These are phyloP conservation scores for Solenopsis invicta DNA, from an alignment of 1,140 invertebrate genomes.

Conservation along the genomic window DNA sequence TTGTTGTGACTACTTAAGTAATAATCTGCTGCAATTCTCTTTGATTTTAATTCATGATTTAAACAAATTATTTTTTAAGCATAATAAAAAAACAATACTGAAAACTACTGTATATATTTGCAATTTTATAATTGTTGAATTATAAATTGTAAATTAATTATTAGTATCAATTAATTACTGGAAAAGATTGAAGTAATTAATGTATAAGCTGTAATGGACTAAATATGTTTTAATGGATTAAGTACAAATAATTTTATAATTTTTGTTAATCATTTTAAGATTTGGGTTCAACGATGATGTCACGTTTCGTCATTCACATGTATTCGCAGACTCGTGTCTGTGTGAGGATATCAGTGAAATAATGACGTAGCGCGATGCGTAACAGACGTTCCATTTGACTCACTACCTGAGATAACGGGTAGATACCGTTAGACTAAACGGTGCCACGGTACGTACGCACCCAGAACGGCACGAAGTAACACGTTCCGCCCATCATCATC, in stretches of 20 bases:
- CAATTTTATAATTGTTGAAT: not conserved
- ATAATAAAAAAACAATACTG: not conserved
- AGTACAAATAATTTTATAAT: not conserved
- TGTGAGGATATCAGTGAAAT: not conserved
- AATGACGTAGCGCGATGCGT: conserved; percentile 1
- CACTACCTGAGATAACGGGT: conserved; percentile 1
- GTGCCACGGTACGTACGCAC: conserved; percentile 1
- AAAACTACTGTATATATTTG: not conserved
- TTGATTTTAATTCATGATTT: not conserved
- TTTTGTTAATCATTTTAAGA: not conserved
- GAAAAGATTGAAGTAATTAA: not conserved
- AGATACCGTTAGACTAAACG: conserved; percentile 36
- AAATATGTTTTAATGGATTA: not conserved
- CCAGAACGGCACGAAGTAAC: not conserved
- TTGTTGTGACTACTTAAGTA: not conserved
- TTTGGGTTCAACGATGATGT: not conserved
- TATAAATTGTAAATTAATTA: not conserved
- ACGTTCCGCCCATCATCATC: not conserved
- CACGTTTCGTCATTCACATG: not conserved
- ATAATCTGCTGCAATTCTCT: not conserved
- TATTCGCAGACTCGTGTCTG: not conserved
- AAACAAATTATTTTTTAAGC: not conserved
- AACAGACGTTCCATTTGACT: conserved; percentile 17
- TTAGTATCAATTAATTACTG: not conserved
- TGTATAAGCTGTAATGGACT: no score